Base-by-base conservation (phyloP, 2,888 invertebrate species). In the Cloeon dipterum region DNA sequence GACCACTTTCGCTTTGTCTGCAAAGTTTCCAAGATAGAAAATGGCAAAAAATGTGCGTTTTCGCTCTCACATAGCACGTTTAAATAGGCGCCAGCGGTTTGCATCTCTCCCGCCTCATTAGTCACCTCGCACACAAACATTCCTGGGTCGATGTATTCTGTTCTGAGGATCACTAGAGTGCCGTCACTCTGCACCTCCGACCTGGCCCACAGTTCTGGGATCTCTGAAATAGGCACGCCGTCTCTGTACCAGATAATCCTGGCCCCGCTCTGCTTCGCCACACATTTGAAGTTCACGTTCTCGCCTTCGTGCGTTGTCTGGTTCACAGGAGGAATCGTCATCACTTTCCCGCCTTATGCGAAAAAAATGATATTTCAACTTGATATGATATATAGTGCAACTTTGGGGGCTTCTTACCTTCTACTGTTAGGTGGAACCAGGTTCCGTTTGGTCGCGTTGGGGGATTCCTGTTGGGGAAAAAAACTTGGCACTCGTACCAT, bases 1-100 rank as follows among this genome's bases (percentile, higher is more conserved):
- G 46, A 86, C 72, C 33, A 93, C 85, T 58, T 85, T 81, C 16
- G 91, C 91, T 56, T 82, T 79, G 59, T 83, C 91, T 91, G 59
- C 10, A 61, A 61, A 25, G 14, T 39, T 43, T 34, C 35, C 19
- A 32, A 25, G 11, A 35, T 20, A 13, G n/a, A n/a, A n/a, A n/a
- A n/a, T n/a, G n/a, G n/a, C n/a, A n/a, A n/a, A n/a, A n/a, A n/a
- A n/a, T n/a, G n/a, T n/a, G n/a, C n/a, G n/a, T n/a, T n/a, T n/a
- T n/a, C n/a, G n/a, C n/a, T 32, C 10, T 73, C 56, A 91, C 91
- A 91, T 60, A 88, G 85, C 42, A 93, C 85, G 55, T 89, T 83
- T 45, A 93, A 70, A 58, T 71, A 85, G 41, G 88, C 89, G 44
- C 69, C 68, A 36, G 86, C 83, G 42, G 71, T 71, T 57, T 88